Conservation (phyloP, 2,797 vertebrate genomes). For the Valencia hispanica region DNA sequence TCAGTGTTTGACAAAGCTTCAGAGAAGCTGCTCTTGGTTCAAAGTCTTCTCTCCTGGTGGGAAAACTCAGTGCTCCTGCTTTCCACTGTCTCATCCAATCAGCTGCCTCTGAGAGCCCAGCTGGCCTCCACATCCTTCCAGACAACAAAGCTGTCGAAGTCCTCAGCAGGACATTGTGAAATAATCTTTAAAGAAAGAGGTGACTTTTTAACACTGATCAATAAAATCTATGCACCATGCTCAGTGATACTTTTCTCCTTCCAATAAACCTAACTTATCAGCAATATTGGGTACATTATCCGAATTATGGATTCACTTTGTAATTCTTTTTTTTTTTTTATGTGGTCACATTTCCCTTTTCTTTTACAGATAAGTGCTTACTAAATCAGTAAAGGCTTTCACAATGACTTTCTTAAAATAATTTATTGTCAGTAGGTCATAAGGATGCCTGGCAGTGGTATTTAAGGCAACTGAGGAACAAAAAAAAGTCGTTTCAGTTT, state of each 20-base stretch:
- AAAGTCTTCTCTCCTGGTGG: conserved; percentile 64
- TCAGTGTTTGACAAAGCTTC: conserved; percentile 65
- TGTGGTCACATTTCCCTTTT: conserved; percentile 1
- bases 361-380: not conserved
- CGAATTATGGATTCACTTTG: conserved; percentile 5
- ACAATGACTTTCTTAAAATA: conserved; percentile 37
- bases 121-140: conserved; percentile 35
- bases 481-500: conserved; percentile 38
- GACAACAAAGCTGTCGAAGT: conserved; percentile 53
- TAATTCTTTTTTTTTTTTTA: not conserved
- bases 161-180: conserved; percentile 46
- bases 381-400: conserved; percentile 28
- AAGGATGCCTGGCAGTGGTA: conserved; percentile 21
- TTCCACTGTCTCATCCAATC: conserved; percentile 57
- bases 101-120: conserved; percentile 40
- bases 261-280: conserved; percentile 45
- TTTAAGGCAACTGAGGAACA: conserved; percentile 21
- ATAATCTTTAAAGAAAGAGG: conserved; percentile 54
- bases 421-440: conserved; percentile 20
- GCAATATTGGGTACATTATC: conserved; percentile 7
- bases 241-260: conserved; percentile 42
- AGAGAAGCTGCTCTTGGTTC: conserved; percentile 69
- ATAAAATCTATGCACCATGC: conserved; percentile 52
- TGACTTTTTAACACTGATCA: conserved; percentile 54
- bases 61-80: conserved; percentile 56